Base-by-base conservation (phyloP, 2,888 invertebrate species). In the Ephialtes manifestator region DNA sequence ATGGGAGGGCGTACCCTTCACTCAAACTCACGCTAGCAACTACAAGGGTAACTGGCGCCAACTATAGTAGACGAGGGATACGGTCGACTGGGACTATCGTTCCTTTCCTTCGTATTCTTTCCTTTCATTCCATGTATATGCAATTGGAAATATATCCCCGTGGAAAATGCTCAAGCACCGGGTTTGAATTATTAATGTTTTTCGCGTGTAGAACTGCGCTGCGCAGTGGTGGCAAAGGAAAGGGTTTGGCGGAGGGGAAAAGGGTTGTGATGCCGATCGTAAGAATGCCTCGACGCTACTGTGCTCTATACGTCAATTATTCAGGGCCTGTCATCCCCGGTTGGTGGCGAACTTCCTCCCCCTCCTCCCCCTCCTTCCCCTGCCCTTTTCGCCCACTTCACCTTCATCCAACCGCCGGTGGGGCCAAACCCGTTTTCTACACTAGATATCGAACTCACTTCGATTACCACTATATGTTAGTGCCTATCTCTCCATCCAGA, bases 281-380 rank as follows among this genome's bases (percentile, higher is more conserved):
- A 92, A 92, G 92, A 92, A 93, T 92, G 90, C 91, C 89, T 89
- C 90, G 90, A 91, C 89, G 90, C 86, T 88, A 87, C 53, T 81
- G 67, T 70, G 68, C 43, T 68, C 78, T 70, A 87, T 83, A 13
- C 87, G 84, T 92, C 87, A 91, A 92, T 92, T 92, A 93, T 93
- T 92, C 91, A 93, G 53, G 76, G 77, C 88, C 90, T 92, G 92
- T 92, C 92, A 91, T 92, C 92, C 92, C 92, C 89, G 88, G 86
- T 88, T 83, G 85, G 82, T 81, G 86, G 84, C 80, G 31, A 72
- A 20, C 51, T 53, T 53, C 75, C 13, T 10, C 74, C 28, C 60
- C 24, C 55, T 15, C 63, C 35, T 15, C 46, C 39, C 51, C 39
- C 2, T 31, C n/a, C 28, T 15, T n/a, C n/a, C 72, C 15, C 43